Evolutionary conservation across 2,113 vertebrate species (phyloP), one percentile per base, ranked within the genome.

Genomic region (Vidua macroura): DNA sequence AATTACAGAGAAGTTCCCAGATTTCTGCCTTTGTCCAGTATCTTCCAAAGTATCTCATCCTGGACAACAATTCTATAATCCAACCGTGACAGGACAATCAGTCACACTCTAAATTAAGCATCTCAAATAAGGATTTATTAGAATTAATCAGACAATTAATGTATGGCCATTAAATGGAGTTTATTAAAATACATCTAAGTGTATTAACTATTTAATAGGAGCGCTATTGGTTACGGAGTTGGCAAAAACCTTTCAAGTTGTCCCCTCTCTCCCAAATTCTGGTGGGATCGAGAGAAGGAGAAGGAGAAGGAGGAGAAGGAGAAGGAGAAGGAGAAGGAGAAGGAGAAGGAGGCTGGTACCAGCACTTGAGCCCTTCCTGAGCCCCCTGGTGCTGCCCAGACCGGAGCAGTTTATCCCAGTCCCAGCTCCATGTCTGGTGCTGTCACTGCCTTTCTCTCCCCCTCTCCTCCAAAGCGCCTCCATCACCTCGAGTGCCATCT

Each of bases 61-160:
- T 90, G 79, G 76, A 94, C 94, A 96, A 93, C 95, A 96, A 73
- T 93, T 95, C 51, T 69, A 88, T 92, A 93, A 96, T 83, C 95
- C 94, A 76, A 37, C 91, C 82, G 6, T 95, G 96, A 90, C 91
- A 96, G 93, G 88, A 22, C 48, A 1, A 96, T 96, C 95, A 86
- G 96, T 94, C 95, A 95, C 83, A 79, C 94, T 96, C 90, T 78
- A 95, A 96, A 96, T 93, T 93, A 95, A 94, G 94, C 90, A 95
- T 95, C 96, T 97, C 95, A 90, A 96, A 95, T 92, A 95, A 89
- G 88, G 93, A 94, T 96, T 95, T 97, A 94, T 94, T 95, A 76
- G 95, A 84, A 93, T 94, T 95, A 95, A 95, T 94, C 93, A 94
- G 90, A 94, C 90, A 96, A 97, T 96, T 96, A 96, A 92, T 95